These are phyloP conservation scores for Adoxophyes honmai DNA, from an alignment of 1,140 invertebrate species.

Conservation along the genomic window DNA sequence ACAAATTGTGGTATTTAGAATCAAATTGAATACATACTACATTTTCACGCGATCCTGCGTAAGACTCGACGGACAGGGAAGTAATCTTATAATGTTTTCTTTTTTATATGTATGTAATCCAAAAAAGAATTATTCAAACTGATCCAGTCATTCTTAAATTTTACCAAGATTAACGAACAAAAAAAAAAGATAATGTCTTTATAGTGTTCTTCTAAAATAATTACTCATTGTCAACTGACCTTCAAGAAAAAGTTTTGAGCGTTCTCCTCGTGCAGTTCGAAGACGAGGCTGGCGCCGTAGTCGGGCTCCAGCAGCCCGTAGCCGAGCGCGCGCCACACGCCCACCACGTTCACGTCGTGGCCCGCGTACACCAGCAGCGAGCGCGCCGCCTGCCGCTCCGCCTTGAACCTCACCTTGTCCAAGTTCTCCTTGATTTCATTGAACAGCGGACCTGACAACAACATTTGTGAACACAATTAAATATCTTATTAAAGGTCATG, in stretches of 20 bases:
- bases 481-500: too few species aligned
- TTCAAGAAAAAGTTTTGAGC: slow-evolving; percentile 63
- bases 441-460: slow-evolving; percentile 72
- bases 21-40: too few species aligned
- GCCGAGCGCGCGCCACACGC: slow-evolving; percentile 82
- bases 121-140: too few species aligned
- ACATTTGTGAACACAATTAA: slow-evolving; percentile 1
- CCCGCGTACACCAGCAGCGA: slow-evolving; percentile 79
- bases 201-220: too few species aligned
- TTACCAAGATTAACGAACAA: too few species aligned
- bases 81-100: too few species aligned
- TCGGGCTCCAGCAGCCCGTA: slow-evolving; percentile 82
- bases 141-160: too few species aligned
- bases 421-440: slow-evolving; percentile 55
- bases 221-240: slow-evolving; percentile 37
- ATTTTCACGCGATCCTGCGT: too few species aligned
- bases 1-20: too few species aligned
- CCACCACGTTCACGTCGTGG: slow-evolving; percentile 87
- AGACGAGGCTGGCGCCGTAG: slow-evolving; percentile 82
- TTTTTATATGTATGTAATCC: too few species aligned
- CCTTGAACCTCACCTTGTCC: slow-evolving; percentile 33
- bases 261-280: slow-evolving; percentile 80
- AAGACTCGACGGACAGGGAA: too few species aligned
- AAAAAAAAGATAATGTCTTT: too few species aligned
- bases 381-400: slow-evolving; percentile 31